phyloP scores from a whole-genome alignment of 2,113 vertebrate species.

The Prochilodus magdalenae region DNA sequence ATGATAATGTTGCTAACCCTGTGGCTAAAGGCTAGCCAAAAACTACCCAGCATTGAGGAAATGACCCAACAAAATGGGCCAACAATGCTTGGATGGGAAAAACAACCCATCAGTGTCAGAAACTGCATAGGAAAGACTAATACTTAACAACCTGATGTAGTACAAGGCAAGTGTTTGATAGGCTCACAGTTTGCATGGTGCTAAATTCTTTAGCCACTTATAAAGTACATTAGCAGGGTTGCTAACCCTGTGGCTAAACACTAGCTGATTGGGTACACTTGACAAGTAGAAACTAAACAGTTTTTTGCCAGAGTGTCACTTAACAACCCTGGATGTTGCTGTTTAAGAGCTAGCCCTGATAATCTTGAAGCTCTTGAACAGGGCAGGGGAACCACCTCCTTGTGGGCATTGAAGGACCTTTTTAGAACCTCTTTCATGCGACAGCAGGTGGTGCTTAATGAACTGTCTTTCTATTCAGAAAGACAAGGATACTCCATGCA shows the following conservation, averaged over 20 bases:
- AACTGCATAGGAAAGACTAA: no score
- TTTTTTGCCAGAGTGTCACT: background rate
- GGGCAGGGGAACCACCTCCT: background rate
- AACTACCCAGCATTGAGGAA: no score
- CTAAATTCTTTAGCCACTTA: no score
- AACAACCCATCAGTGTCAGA: no score
- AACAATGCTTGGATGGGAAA: no score
- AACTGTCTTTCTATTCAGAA: background rate
- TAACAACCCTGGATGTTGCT: background rate
- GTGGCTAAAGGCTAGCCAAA: no score
- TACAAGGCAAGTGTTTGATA: no score
- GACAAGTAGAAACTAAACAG: background rate
- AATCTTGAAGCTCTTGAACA: background rate
- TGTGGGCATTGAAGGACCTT: background rate
- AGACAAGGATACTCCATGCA: background rate
- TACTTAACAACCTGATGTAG: no score
- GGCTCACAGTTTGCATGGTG: no score
- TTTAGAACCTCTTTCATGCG: background rate
- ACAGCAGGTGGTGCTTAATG: background rate
- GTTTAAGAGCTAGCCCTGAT: background rate
- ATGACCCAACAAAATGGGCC: no score
- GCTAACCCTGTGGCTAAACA: background rate
- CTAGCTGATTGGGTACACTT: background rate
- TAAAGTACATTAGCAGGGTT: no score
- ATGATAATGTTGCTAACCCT: no score